Evolutionary conservation across 2,797 vertebrate species (phyloP).

Genomic region (Poeciliopsis presidionis): DNA sequence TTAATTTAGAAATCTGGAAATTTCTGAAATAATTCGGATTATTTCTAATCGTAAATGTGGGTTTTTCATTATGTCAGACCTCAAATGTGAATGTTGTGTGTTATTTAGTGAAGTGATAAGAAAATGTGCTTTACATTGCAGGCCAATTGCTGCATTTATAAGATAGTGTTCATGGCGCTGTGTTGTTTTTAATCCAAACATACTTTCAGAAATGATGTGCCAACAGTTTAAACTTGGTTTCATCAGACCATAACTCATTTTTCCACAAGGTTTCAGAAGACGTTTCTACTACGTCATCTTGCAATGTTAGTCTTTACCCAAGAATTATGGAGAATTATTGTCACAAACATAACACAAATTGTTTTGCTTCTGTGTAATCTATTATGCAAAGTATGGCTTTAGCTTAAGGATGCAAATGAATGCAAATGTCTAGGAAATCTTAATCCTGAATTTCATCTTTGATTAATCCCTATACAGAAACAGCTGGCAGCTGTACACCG

Average conservation of each 20-base stretch:
- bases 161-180: neutral
- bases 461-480: neutral
- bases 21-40: neutral
- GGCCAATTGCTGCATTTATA: neutral
- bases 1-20: neutral
- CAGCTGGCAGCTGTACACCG: neutral
- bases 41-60: neutral
- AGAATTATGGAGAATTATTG: neutral
- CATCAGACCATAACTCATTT: neutral
- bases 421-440: neutral
- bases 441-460: neutral
- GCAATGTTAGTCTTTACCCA: neutral
- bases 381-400: neutral
- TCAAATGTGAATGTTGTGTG: neutral
- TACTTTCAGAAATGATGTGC: neutral
- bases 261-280: neutral
- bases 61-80: neutral
- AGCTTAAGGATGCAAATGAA: neutral
- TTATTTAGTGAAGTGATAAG: neutral
- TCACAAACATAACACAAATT: neutral
- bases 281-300: neutral
- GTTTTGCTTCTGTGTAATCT: neutral
- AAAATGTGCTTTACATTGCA: neutral
- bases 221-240: neutral
- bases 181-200: neutral